phyloP scores from a whole-genome alignment of 1,140 invertebrate species.

The Rhopalosiphum maidis region DNA sequence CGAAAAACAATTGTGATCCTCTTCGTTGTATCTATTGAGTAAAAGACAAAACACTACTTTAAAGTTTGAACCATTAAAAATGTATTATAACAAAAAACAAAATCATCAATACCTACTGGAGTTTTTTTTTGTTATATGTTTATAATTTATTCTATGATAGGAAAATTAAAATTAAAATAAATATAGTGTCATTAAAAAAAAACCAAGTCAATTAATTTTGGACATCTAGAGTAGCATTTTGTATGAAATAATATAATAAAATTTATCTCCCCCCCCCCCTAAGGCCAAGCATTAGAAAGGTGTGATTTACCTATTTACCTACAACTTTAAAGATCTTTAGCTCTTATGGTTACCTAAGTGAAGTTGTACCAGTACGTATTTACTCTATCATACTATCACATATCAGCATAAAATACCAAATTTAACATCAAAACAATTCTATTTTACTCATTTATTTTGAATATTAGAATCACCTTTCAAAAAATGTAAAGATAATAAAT shows the following conservation, averaged over 20 bases:
- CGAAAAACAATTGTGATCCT: conserved; percentile 78
- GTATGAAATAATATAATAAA: not conserved
- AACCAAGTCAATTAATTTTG: too few relatives aligned
- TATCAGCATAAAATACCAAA: too few relatives aligned
- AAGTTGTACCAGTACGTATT: not conserved
- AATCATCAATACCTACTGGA: not conserved
- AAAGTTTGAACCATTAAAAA: not conserved
- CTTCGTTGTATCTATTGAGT: conserved; percentile 70
- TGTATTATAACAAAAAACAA: not conserved
- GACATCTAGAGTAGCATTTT: not conserved
- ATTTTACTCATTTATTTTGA: too few relatives aligned
- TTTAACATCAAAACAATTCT: too few relatives aligned
- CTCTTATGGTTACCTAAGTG: too few relatives aligned
- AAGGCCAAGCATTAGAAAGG: not conserved
- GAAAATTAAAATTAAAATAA: too few relatives aligned
- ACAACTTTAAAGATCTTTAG: too few relatives aligned
- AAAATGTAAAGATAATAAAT: too few relatives aligned
- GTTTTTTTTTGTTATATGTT: not conserved
- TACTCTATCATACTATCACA: too few relatives aligned
- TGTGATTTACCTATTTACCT: not conserved
- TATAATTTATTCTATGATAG: too few relatives aligned
- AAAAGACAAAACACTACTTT: conserved; percentile 21
- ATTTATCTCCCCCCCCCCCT: not conserved
- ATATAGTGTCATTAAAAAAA: too few relatives aligned
- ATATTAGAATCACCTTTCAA: too few relatives aligned